Evolutionary conservation across 2,888 invertebrate genomes (phyloP).

Genomic region (Toxonevra muliebris): DNA sequence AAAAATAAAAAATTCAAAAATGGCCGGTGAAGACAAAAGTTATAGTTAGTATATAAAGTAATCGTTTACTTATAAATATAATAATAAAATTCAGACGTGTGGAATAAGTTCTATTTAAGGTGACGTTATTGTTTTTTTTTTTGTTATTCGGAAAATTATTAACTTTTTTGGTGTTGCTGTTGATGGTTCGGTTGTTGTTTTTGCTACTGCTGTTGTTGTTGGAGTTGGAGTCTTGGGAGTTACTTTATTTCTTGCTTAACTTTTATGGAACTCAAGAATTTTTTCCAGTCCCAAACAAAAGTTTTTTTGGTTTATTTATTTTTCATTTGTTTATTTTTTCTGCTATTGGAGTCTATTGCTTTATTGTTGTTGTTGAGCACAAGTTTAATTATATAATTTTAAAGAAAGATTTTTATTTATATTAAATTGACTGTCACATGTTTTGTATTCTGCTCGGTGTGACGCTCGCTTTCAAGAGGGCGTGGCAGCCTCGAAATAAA

Average conservation of each 20-base stretch:
- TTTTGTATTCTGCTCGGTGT: slow-evolving; percentile 42
- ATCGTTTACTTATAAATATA: background rate
- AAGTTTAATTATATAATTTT: background rate
- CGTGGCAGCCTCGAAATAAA: slow-evolving; percentile 38
- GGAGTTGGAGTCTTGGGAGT: no score
- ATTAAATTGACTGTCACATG: slow-evolving; percentile 25
- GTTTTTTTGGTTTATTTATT: no score
- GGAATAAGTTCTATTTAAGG: slow-evolving; percentile 24
- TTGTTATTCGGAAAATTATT: slow-evolving; percentile 17
- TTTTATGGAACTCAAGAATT: background rate
- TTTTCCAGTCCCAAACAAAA: background rate
- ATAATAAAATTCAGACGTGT: slow-evolving; percentile 57
- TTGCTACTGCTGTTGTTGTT: slow-evolving; percentile 27
- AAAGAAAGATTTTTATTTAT: slow-evolving; percentile 13
- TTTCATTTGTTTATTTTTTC: no score
- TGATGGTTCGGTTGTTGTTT: slow-evolving; percentile 27
- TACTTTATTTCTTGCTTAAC: slow-evolving; percentile 11
- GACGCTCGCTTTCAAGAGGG: slow-evolving; percentile 38
- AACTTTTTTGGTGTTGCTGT: background rate
- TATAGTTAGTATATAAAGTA: slow-evolving; percentile 4
- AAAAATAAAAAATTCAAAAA: slow-evolving; percentile 36
- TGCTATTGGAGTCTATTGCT: background rate
- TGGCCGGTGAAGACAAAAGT: slow-evolving; percentile 34
- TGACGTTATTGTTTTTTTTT: slow-evolving; percentile 30
- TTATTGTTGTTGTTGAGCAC: slow-evolving; percentile 25